Conservation (phyloP, 1,140 invertebrate species). For the Andricus grossulariae region DNA sequence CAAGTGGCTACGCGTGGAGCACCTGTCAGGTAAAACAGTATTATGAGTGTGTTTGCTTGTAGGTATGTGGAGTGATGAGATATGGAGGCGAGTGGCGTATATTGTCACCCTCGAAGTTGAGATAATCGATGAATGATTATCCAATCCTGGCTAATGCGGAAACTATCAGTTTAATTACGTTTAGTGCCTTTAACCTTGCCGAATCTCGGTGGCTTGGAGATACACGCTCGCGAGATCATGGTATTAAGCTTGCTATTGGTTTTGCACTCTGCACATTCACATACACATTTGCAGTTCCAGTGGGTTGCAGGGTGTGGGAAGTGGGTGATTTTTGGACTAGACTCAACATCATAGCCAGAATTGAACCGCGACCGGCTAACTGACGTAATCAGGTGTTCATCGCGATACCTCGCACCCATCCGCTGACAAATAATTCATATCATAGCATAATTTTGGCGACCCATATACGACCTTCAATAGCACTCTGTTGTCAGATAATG, state of each 20-base stretch:
- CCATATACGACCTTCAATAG: slow-evolving; percentile 12
- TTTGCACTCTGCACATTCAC: slow-evolving; percentile 57
- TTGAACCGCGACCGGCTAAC: slow-evolving; percentile 70
- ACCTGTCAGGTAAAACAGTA: neutral
- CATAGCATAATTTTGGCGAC: neutral
- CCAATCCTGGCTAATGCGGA: slow-evolving; percentile 75
- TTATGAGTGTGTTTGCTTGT: neutral
- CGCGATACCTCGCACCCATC: neutral
- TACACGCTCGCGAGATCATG: slow-evolving; percentile 54
- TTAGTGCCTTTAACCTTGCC: slow-evolving; percentile 66
- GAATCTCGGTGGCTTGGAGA: slow-evolving; percentile 62
- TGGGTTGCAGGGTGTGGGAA: slow-evolving; percentile 37
- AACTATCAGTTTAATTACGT: slow-evolving; percentile 76
- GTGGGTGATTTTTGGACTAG: slow-evolving; percentile 47
- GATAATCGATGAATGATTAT: slow-evolving; percentile 75
- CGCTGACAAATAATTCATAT: slow-evolving; percentile 22
- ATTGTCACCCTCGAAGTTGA: slow-evolving; percentile 46
- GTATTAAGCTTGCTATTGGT: slow-evolving; percentile 56
- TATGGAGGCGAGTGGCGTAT: slow-evolving; percentile 33
- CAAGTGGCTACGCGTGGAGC: neutral
- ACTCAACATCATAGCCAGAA: slow-evolving; percentile 59
- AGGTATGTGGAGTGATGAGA: slow-evolving; percentile 20
- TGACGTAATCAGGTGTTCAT: slow-evolving; percentile 69
- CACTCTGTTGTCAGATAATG: neutral
- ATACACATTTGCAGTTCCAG: slow-evolving; percentile 46